Conservation (phyloP, 1,140 invertebrate genomes). For the Neelides sp. region DNA sequence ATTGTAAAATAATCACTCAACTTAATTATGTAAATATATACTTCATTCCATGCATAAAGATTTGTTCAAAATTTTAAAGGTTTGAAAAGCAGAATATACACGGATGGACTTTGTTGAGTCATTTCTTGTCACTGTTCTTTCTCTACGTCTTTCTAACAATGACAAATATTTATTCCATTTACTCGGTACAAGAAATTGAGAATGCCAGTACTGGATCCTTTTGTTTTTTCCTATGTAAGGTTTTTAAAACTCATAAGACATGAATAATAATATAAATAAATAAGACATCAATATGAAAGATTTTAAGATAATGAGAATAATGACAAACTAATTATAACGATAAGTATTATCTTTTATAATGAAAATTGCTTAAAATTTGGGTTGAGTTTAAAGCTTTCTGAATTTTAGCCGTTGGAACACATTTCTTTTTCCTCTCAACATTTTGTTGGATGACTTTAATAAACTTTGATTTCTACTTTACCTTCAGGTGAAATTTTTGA, state of each 20-base stretch:
- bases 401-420: background rate
- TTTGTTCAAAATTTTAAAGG: too few species aligned
- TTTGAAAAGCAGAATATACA: too few species aligned
- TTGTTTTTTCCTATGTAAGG: background rate
- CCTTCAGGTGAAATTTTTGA: conserved; percentile 11
- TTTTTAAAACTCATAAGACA: too few species aligned
- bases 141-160: background rate
- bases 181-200: background rate
- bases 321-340: background rate
- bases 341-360: background rate
- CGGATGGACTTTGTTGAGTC: too few species aligned
- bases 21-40: too few species aligned
- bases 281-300: background rate
- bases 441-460: conserved; percentile 17
- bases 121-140: too few species aligned
- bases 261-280: background rate
- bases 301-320: background rate
- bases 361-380: background rate
- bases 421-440: conserved; percentile 15
- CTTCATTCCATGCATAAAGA: too few species aligned
- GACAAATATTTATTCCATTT: background rate
- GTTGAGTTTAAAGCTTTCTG: background rate
- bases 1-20: too few species aligned
- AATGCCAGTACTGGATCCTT: background rate
- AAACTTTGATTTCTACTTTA: conserved; percentile 13